Percentiles rank a stretch among this genome's conserved stretches.
These are phyloP conservation scores for Dicentrarchus labrax DNA, from an alignment of 2,113 vertebrate genomes.

Conservation along the genomic window DNA sequence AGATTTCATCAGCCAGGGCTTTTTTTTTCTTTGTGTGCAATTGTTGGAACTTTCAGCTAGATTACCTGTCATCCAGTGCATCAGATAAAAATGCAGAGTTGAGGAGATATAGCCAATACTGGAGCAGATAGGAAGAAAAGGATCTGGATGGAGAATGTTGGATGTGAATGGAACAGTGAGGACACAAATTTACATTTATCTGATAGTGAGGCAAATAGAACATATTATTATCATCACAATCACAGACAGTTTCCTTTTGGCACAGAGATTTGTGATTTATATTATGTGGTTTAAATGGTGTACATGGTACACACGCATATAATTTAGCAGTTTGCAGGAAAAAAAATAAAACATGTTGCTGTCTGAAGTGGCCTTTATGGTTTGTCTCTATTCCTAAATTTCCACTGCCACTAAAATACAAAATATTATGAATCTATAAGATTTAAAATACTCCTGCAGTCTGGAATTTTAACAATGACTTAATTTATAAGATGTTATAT, in stretches of 20 bases:
- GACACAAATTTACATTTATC: slow-evolving; percentile 75
- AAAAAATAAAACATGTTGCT: neutral
- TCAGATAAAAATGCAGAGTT: slow-evolving; percentile 96
- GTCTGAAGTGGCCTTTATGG: slow-evolving; percentile 2
- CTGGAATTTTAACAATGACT: neutral
- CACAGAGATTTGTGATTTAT: slow-evolving; percentile 64
- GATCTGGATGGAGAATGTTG: slow-evolving; percentile 67
- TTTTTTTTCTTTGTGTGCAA: slow-evolving; percentile 89
- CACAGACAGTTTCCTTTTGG: slow-evolving; percentile 46
- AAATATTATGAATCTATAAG: neutral
- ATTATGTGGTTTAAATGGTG: slow-evolving; percentile 58
- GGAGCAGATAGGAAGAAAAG: slow-evolving; percentile 80
- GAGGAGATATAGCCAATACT: slow-evolving; percentile 90
- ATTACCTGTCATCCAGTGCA: slow-evolving; percentile 98
- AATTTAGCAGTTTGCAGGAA: slow-evolving; percentile 33
- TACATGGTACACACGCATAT: slow-evolving; percentile 35
- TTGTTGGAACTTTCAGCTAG: slow-evolving; percentile 99
- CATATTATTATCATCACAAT: slow-evolving; percentile 74
- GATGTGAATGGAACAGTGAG: slow-evolving; percentile 63
- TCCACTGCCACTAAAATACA: neutral
- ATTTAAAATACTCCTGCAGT: neutral
- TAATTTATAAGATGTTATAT: neutral
- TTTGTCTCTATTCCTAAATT: neutral
- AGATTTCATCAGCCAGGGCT: slow-evolving; percentile 97
- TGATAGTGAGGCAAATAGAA: slow-evolving; percentile 67